Evolutionary conservation across 2,113 vertebrate genomes (phyloP), one percentile per base, ranked within the genome.

Genomic region (Oophaga pumilio): DNA sequence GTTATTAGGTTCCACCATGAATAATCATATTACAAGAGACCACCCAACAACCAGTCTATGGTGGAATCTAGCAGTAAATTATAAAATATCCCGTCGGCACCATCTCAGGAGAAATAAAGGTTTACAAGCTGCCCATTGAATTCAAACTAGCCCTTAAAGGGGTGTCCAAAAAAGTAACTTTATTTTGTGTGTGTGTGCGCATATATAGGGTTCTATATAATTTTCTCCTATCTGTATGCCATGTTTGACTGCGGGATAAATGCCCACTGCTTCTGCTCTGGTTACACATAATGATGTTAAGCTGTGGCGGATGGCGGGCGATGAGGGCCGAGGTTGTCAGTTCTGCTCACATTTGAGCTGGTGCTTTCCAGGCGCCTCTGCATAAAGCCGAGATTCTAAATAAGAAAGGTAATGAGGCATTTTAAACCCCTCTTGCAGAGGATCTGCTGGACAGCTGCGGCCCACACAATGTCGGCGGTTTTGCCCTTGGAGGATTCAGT

Each of bases 401-500:
- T 91, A 92, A 94, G 90, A 90, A 89, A 89, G 89, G 92, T 86
- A 90, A 89, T 79, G 92, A 89, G 90, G 91, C 78, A 7, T 89
- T 81, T 84, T 22, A 89, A 92, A 89, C 73, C 89, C 90, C 69
- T 83, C 91, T 87, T 26, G 0, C 90, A 90, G 90, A 90, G 91
- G 79, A 86, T 87, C 91, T 91, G 93, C 92, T 87, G 91, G 92
- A 92, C 94, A 93, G 92, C 94, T 94, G 94, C 88, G 92, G 81
- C 87, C 82, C 89, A 73, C 89, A 87, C 71, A 6, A 8, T 89
- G 90, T 57, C 89, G 90, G 92, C 77, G 82, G 85, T 90, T 43
- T 85, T 89, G 66, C 87, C 85, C 89, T 82, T 89, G 56, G 78
- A 82, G 52, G 89, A 43, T 90, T 73, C 13, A 0, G 14, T 56